Evolutionary conservation across 1,140 invertebrate genomes (phyloP).

Genomic region (Drosophila quadrilineata): DNA sequence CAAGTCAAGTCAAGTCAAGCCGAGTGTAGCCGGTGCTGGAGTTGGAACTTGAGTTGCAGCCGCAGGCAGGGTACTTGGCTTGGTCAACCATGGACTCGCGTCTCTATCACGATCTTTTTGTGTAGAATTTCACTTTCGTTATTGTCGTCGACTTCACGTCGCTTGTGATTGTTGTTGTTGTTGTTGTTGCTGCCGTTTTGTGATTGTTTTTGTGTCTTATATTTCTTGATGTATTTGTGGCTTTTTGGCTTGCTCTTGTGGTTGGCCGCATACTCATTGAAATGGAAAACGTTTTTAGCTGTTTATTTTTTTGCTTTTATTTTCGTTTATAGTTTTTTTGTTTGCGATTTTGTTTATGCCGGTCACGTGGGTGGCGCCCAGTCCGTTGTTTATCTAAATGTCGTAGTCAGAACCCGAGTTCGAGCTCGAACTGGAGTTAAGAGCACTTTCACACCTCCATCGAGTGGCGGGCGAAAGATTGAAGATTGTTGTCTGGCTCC

Average conservation of each 20-base stretch:
- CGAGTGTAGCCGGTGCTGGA: constrained; percentile 8
- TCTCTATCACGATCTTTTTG: constrained; percentile 57
- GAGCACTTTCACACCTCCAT: constrained; percentile 14
- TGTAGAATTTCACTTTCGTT: constrained; percentile 79
- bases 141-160: constrained; percentile 56
- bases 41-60: no score
- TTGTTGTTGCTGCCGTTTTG: constrained; percentile 41
- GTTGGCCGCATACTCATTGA: constrained; percentile 46
- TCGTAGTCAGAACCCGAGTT: constrained; percentile 53
- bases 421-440: no score
- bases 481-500: neutral
- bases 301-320: no score
- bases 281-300: constrained; percentile 61
- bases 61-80: constrained; percentile 54
- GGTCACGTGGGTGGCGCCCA: constrained; percentile 59
- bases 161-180: constrained; percentile 32
- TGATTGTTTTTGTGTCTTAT: no score
- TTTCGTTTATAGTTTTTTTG: no score
- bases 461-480: neutral
- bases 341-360: constrained; percentile 42
- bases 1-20: neutral
- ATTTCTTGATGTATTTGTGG: constrained; percentile 43
- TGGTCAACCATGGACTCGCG: constrained; percentile 59
- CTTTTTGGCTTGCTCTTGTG: constrained; percentile 42
- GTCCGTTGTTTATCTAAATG: neutral